Percentiles rank a stretch among this genome's conserved stretches.
Evolutionary conservation across 2,888 invertebrate genomes (phyloP).

Genomic region (Eristalis arbustorum): DNA sequence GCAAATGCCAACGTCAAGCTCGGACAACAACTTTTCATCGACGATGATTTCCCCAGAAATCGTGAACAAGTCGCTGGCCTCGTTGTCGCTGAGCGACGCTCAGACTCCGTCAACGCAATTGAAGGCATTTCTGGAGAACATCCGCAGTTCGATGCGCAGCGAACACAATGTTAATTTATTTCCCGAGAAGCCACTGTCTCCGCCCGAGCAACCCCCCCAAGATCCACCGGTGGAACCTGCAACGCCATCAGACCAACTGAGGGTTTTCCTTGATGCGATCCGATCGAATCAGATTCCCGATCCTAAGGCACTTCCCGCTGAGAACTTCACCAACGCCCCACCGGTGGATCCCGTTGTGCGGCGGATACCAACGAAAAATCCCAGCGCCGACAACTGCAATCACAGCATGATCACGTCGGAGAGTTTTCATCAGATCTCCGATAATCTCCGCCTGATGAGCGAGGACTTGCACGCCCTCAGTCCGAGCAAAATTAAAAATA

Average conservation of each 20-base stretch:
- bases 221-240: slow-evolving; percentile 73
- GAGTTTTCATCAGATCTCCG: slow-evolving; percentile 80
- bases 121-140: slow-evolving; percentile 78
- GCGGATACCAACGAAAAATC: slow-evolving; percentile 23
- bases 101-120: slow-evolving; percentile 79
- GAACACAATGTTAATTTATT: slow-evolving; percentile 77
- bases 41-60: slow-evolving; percentile 78
- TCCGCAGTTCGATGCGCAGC: slow-evolving; percentile 79
- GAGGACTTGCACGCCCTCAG: slow-evolving; percentile 79
- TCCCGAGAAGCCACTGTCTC: slow-evolving; percentile 77
- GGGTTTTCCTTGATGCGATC: slow-evolving; percentile 79
- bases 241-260: slow-evolving; percentile 80
- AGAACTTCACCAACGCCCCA: slow-evolving; percentile 17
- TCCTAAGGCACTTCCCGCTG: slow-evolving; percentile 71
- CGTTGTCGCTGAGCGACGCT: slow-evolving; percentile 75
- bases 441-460: slow-evolving; percentile 79
- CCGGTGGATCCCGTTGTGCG: slow-evolving; percentile 3
- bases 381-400: slow-evolving; percentile 74
- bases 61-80: slow-evolving; percentile 77
- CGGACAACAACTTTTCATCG: slow-evolving; percentile 74
- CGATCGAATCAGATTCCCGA: slow-evolving; percentile 79
- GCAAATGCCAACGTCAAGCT: slow-evolving; percentile 72
- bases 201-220: slow-evolving; percentile 70
- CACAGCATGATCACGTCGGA: slow-evolving; percentile 78
- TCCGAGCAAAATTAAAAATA: slow-evolving; percentile 74